These are phyloP conservation scores for Octonoba sinensis DNA, from an alignment of 2,888 invertebrate genomes.

Conservation along the genomic window DNA sequence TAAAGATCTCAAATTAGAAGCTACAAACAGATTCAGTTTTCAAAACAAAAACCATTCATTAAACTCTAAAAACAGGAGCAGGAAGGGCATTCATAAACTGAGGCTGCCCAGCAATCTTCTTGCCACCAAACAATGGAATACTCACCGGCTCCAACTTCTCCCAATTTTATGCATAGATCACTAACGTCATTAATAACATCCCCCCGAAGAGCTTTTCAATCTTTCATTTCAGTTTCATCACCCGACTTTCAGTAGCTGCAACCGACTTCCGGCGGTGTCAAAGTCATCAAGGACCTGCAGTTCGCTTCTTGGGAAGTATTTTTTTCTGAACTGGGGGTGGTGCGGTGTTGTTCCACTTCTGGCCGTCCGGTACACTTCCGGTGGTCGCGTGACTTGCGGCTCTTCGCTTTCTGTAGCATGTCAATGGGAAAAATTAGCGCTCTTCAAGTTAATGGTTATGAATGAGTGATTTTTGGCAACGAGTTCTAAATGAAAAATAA, in stretches of 20 bases:
- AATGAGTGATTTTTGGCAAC: neutral
- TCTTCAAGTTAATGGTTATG: too few species aligned
- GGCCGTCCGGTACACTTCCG: conserved; percentile 42
- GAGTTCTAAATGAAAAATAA: neutral
- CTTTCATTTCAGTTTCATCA: conserved; percentile 47
- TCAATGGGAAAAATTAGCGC: too few species aligned
- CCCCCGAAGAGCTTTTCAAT: conserved; percentile 17
- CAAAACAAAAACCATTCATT: neutral
- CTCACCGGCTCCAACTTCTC: neutral
- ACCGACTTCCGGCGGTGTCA: conserved; percentile 33
- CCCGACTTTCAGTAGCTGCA: conserved; percentile 13
- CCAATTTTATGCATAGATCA: conserved; percentile 20
- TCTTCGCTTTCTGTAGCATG: neutral
- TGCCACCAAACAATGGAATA: conserved; percentile 1
- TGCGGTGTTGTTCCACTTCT: conserved; percentile 26
- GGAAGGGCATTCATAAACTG: conserved; percentile 32
- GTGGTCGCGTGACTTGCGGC: conserved; percentile 13
- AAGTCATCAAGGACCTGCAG: conserved; percentile 28
- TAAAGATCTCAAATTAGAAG: too few species aligned
- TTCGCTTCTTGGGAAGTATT: neutral
- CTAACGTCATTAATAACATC: conserved; percentile 45
- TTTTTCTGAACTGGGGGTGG: neutral
- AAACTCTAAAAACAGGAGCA: neutral
- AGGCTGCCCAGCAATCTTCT: conserved; percentile 30
- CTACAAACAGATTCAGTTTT: too few species aligned